These are phyloP conservation scores for Epinephelus moara DNA, from an alignment of 2,113 vertebrate species.

Conservation along the genomic window DNA sequence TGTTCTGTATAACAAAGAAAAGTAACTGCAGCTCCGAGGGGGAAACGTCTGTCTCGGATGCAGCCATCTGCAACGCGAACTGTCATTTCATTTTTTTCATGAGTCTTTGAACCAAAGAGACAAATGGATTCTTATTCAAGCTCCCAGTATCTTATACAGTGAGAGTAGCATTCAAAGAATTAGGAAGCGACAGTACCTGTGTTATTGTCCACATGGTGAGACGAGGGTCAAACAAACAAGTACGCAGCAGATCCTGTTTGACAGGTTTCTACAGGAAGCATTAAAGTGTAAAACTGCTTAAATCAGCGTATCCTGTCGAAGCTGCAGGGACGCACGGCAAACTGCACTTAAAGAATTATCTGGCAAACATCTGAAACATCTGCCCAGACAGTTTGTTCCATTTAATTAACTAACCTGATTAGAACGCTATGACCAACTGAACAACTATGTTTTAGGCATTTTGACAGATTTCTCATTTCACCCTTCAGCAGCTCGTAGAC, in stretches of 20 bases:
- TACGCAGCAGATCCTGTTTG: slow-evolving; percentile 15
- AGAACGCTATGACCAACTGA: slow-evolving; percentile 11
- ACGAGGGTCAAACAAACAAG: background rate
- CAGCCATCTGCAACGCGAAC: slow-evolving; percentile 18
- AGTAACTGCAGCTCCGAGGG: background rate
- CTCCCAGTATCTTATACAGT: slow-evolving; percentile 11
- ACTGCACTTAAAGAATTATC: slow-evolving; percentile 17
- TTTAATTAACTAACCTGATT: slow-evolving; percentile 54
- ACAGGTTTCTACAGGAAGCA: slow-evolving; percentile 15
- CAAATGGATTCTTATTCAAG: slow-evolving; percentile 28
- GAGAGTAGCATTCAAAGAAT: slow-evolving; percentile 6
- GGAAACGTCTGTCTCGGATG: slow-evolving; percentile 14
- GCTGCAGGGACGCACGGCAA: background rate
- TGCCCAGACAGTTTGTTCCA: slow-evolving; percentile 30
- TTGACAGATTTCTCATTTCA: slow-evolving; percentile 59
- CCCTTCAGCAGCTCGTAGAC: slow-evolving; percentile 39
- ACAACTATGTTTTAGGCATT: slow-evolving; percentile 23
- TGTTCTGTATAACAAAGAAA: slow-evolving; percentile 36
- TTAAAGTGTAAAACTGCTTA: slow-evolving; percentile 30
- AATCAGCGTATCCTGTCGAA: slow-evolving; percentile 40
- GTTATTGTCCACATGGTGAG: background rate
- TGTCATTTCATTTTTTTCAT: slow-evolving; percentile 37
- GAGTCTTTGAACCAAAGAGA: slow-evolving; percentile 41
- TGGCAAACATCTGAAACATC: slow-evolving; percentile 37
- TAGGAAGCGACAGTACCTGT: background rate